Evolutionary conservation across 2,113 vertebrate species (phyloP).

Genomic region (Mesembrinibis cayennensis): DNA sequence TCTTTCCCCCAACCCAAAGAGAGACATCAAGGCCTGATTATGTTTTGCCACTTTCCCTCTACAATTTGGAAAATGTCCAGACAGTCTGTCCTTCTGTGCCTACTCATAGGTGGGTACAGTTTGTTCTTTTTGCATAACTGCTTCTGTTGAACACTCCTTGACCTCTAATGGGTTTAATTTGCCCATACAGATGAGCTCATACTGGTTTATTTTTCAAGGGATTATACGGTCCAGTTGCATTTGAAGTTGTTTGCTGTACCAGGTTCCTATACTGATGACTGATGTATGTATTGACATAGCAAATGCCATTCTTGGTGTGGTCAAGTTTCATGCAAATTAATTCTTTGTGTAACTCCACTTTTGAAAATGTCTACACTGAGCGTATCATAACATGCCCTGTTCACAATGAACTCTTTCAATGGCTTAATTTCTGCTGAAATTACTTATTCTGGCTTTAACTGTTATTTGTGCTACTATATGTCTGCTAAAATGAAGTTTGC

Average conservation of each 20-base stretch:
- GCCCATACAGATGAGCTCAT: neutral
- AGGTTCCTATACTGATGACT: neutral
- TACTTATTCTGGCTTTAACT: neutral
- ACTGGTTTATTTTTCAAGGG: neutral
- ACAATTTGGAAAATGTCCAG: accelerated
- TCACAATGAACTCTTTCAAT: neutral
- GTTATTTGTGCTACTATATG: neutral
- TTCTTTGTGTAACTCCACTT: neutral
- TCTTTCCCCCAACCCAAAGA: neutral
- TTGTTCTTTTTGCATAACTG: neutral
- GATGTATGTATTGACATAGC: neutral
- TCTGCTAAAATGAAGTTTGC: neutral
- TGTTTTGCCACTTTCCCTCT: neutral
- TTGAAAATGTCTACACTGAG: neutral
- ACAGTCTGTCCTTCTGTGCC: neutral
- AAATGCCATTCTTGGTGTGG: neutral
- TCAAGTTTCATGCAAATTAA: neutral
- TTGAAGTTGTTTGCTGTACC: neutral
- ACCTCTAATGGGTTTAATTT: neutral
- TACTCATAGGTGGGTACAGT: neutral
- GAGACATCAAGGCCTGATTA: neutral
- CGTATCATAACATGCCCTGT: neutral
- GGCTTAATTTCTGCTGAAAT: neutral
- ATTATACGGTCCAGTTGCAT: neutral
- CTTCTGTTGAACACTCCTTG: neutral